Base-by-base conservation (phyloP, 2,113 vertebrate species). In the Litocranius walleri region DNA sequence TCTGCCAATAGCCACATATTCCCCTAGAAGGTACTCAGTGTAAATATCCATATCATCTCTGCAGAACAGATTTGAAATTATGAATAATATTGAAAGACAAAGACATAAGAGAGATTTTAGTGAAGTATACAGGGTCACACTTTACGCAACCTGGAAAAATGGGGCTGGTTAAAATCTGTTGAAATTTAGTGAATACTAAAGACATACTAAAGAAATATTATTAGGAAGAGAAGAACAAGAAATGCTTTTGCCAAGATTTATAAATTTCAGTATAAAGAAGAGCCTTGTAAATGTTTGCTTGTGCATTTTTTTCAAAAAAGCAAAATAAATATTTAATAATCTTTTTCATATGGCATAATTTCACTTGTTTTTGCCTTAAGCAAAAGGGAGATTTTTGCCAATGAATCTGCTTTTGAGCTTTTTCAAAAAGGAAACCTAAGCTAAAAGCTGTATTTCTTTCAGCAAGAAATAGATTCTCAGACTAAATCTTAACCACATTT, bases 251-350 rank as follows among this genome's bases (percentile, higher is more conserved):
- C 30, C 59, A 64, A 85, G 57, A 25, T 96, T 96, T 96, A 95
- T 95, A 92, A 98, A 98, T 90, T 88, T 88, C 80, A 81, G 90
- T 96, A 92, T 92, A 96, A 98, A 97, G 96, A 95, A 97, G 87
- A 91, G 84, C 27, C 89, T 95, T 97, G 43, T 87, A 97, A 97
- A 94, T 97, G 86, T 98, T 96, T 96, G 97, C 64, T 92, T 92
- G 88, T 95, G 82, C 67, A 23, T 91, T 96, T 95, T 80, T 82
- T 96, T 94, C 45, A 90, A 95, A 97, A 96, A 95, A 81, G 93
- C 33, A 98, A 98, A 98, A 97, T 97, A 95, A 97, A 97, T 97
- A 96, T 97, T 98, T 98, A 98, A 97, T 97, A 97, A 97, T 98
- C 83, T 97, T 90, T 98, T 98, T 97, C 97, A 97, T 81, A 98